Evolutionary conservation across 2,797 vertebrate genomes (phyloP).

Genomic region (Rousettus madagascariensis): DNA sequence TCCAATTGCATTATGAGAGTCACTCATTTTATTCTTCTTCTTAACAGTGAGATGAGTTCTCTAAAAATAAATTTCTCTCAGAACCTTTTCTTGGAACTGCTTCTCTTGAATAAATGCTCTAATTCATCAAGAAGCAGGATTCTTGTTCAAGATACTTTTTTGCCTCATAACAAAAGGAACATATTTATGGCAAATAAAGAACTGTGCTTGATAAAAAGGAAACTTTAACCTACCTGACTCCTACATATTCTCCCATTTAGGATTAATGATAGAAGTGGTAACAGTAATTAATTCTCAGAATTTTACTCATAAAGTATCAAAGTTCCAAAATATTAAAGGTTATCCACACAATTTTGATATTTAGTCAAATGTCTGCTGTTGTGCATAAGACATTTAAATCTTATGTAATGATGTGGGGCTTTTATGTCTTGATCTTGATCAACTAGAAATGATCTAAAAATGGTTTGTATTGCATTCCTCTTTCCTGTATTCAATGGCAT

Average conservation of each 20-base stretch:
- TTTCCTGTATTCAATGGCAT: not conserved
- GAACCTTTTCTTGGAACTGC: constrained; percentile 32
- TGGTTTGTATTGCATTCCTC: not conserved
- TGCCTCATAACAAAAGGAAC: not conserved
- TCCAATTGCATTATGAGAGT: not conserved
- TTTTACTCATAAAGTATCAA: not conserved
- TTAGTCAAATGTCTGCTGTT: not conserved
- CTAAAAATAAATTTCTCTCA: constrained; percentile 49
- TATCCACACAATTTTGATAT: not conserved
- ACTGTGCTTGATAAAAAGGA: not conserved
- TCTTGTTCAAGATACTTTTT: not conserved
- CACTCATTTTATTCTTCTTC: constrained; percentile 55
- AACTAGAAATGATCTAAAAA: not conserved
- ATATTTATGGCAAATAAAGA: not conserved
- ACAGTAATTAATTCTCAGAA: not conserved
- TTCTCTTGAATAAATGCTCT: not conserved
- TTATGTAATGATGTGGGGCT: not conserved
- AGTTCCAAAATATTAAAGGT: not conserved
- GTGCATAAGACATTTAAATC: not conserved
- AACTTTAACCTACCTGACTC: not conserved
- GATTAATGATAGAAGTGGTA: not conserved
- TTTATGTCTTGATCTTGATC: not conserved
- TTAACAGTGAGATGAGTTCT: constrained; percentile 23
- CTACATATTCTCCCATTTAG: not conserved
- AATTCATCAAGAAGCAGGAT: constrained; percentile 1